A percentile compares a stretch with the other conserved stretches of the same genome.
These are phyloP conservation scores for Nezara viridula DNA, from an alignment of 2,888 invertebrate genomes.

Conservation along the genomic window DNA sequence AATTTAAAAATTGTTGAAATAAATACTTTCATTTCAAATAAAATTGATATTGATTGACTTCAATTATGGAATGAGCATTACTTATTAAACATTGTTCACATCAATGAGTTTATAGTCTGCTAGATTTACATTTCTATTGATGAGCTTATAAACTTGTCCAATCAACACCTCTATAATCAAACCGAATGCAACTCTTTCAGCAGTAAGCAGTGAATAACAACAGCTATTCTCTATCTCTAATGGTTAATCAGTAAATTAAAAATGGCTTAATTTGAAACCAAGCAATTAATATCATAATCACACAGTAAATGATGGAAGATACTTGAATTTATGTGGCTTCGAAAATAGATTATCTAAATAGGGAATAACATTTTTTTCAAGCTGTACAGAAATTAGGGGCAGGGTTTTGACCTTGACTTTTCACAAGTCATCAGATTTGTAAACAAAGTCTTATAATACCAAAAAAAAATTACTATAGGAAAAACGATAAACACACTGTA, in stretches of 20 bases:
- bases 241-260: neutral
- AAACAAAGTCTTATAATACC: too few relatives aligned
- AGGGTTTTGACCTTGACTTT: constrained; percentile 12
- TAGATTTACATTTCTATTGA: too few relatives aligned
- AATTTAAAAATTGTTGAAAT: neutral
- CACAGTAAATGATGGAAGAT: neutral
- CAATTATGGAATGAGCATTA: neutral
- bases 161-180: neutral
- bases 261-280: neutral
- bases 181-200: neutral
- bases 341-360: neutral
- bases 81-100: neutral
- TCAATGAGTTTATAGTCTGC: too few relatives aligned
- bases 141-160: too few relatives aligned
- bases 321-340: neutral
- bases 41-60: neutral
- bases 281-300: neutral
- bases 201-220: neutral
- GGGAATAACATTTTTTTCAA: neutral
- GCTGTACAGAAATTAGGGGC: neutral
- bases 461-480: too few relatives aligned
- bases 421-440: neutral
- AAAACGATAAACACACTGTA: too few relatives aligned
- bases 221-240: neutral
- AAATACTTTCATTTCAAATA: neutral